Percentiles rank a stretch among this genome's conserved stretches.
Evolutionary conservation across 2,113 vertebrate species (phyloP).

Genomic region (Poicephalus meyeri): DNA sequence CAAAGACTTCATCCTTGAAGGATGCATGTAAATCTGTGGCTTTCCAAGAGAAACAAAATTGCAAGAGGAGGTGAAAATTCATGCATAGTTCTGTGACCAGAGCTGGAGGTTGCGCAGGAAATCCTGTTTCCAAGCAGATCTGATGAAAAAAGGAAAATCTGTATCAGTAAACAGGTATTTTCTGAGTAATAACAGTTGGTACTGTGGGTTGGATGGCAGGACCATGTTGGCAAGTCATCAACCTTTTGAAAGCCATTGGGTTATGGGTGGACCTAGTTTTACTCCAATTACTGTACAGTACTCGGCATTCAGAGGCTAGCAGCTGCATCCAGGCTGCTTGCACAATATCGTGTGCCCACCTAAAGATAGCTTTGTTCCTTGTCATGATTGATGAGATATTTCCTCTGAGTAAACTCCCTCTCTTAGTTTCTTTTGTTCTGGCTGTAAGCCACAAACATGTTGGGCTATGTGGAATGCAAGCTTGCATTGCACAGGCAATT

Average conservation of each 20-base stretch:
- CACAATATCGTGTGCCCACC: neutral
- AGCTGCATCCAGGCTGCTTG: neutral
- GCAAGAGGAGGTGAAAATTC: neutral
- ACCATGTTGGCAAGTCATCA: neutral
- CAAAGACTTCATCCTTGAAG: neutral
- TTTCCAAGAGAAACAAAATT: neutral
- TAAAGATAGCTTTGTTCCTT: neutral
- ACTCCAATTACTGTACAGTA: neutral
- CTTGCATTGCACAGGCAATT: neutral
- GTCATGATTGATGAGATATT: neutral
- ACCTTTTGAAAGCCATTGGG: neutral
- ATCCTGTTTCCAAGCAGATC: neutral
- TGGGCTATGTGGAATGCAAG: neutral
- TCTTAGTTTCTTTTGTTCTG: neutral
- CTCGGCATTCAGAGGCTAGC: neutral
- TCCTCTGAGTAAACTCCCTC: neutral
- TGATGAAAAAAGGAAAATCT: neutral
- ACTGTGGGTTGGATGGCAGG: neutral
- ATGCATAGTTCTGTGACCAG: neutral
- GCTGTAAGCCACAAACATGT: neutral
- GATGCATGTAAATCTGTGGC: neutral
- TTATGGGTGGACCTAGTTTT: neutral
- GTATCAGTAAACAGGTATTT: neutral
- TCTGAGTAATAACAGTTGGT: neutral
- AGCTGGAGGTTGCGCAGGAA: neutral